Conservation (phyloP, 2,113 vertebrate species). For the Diphyllodes magnificus region DNA sequence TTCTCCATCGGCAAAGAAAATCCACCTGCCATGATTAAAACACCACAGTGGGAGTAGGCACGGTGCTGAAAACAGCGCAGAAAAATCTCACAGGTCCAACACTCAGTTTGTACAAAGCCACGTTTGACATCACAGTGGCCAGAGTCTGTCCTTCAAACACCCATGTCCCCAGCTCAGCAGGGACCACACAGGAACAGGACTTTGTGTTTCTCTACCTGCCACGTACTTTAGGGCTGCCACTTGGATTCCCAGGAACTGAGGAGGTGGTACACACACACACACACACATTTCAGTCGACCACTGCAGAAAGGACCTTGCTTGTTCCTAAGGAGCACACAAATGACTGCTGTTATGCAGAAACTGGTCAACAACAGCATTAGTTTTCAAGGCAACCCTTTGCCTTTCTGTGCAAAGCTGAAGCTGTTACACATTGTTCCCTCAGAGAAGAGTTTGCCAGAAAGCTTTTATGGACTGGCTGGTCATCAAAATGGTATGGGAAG, state of each 20-base stretch:
- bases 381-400: background rate
- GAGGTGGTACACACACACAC: background rate
- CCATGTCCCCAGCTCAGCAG: rapidly evolving
- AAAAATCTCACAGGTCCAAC: background rate
- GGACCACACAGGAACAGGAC: background rate
- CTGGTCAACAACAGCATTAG: background rate
- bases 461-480: background rate
- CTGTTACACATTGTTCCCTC: background rate
- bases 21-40: background rate
- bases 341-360: background rate
- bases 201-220: background rate
- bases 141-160: background rate
- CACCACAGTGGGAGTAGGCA: background rate
- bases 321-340: background rate
- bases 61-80: background rate
- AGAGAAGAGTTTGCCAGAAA: background rate
- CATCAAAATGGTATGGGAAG: background rate
- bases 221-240: background rate
- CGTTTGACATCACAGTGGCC: background rate
- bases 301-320: background rate
- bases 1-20: background rate
- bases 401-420: background rate
- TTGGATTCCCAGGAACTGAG: background rate
- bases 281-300: background rate
- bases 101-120: background rate